Evolutionary conservation across 2,113 vertebrate genomes (phyloP).

Genomic region (Bos javanicus): DNA sequence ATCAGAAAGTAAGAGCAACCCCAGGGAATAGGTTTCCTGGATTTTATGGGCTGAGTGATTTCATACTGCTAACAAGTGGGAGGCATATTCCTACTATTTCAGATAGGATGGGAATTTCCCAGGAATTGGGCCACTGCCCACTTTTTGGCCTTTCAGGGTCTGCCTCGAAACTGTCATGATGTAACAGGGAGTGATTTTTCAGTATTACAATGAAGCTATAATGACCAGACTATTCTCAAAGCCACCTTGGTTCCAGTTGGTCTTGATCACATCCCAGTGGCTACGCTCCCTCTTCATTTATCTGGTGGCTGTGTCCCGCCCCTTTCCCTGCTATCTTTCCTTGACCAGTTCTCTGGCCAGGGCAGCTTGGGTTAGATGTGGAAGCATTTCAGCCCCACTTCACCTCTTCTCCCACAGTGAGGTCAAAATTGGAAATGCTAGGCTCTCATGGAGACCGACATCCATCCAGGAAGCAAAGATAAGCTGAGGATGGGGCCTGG

Average conservation of each 20-base stretch:
- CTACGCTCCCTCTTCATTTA: not conserved
- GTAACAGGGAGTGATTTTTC: not conserved
- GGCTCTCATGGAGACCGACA: not conserved
- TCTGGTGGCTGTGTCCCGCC: not conserved
- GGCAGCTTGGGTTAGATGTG: not conserved
- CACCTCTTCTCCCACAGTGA: not conserved
- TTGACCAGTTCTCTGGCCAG: not conserved
- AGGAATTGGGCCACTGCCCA: not conserved
- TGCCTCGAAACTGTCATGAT: not conserved
- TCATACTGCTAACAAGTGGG: not conserved
- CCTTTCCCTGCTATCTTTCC: not conserved
- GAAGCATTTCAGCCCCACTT: not conserved
- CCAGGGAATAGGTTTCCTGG: not conserved
- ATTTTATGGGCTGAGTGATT: not conserved
- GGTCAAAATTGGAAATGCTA: not conserved
- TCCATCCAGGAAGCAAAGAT: not conserved
- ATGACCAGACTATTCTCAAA: not conserved
- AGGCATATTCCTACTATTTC: not conserved
- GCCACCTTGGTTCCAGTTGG: too few species aligned
- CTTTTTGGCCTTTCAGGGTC: not conserved
- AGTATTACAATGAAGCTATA: not conserved
- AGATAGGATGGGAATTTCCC: not conserved
- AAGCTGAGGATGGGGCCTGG: not conserved
- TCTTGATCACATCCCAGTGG: not conserved
- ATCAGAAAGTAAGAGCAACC: not conserved